phyloP scores from a whole-genome alignment of 2,797 vertebrate species.

The Sebastes ruberrimus region DNA sequence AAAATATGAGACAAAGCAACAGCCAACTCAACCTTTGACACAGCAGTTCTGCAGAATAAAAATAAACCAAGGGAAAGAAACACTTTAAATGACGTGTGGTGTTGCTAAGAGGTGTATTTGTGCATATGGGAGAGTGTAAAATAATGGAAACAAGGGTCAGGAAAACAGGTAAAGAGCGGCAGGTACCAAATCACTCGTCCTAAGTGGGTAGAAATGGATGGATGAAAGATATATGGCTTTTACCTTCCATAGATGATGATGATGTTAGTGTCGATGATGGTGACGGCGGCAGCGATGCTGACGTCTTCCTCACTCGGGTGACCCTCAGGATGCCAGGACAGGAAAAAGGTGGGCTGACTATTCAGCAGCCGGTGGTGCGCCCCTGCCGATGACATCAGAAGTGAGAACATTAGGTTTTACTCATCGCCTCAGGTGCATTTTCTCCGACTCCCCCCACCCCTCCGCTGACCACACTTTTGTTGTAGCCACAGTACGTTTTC shows the following conservation, averaged over 20 bases:
- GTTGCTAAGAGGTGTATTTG: neutral
- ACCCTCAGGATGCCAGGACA: slow-evolving; percentile 23
- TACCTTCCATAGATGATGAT: slow-evolving; percentile 17
- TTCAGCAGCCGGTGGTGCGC: slow-evolving; percentile 1
- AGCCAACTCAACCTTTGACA: neutral
- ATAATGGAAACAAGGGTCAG: slow-evolving; percentile 2
- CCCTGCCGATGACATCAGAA: slow-evolving; percentile 46
- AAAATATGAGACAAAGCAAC: neutral
- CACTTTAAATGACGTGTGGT: neutral
- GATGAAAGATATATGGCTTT: slow-evolving; percentile 24
- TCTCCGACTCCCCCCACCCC: neutral
- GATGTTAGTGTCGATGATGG: slow-evolving; percentile 24
- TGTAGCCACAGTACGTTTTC: neutral
- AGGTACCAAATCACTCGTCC: neutral
- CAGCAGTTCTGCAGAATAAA: neutral
- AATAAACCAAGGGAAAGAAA: neutral
- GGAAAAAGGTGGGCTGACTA: slow-evolving; percentile 52
- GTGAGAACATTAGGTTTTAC: slow-evolving; percentile 46
- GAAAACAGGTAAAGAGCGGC: neutral
- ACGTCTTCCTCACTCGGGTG: slow-evolving; percentile 47
- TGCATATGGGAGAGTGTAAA: neutral
- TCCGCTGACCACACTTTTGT: slow-evolving; percentile 7
- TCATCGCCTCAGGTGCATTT: slow-evolving; percentile 35
- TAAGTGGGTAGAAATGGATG: slow-evolving; percentile 3
- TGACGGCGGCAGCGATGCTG: slow-evolving; percentile 13